A percentile compares a stretch with the other conserved stretches of the same genome.
Conservation (phyloP, 2,888 invertebrate genomes). For the Cheilosia grossa region DNA sequence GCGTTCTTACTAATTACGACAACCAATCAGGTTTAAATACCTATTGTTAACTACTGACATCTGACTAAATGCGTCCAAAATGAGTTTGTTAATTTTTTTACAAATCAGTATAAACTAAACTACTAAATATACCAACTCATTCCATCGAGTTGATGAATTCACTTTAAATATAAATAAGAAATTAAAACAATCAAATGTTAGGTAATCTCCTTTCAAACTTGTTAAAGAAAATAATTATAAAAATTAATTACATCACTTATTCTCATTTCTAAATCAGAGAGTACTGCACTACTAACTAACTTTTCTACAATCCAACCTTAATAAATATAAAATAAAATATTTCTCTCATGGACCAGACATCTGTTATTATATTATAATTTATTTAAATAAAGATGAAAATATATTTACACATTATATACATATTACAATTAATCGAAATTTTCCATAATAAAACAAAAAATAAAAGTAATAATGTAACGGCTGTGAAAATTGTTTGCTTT, state of each 20-base stretch:
- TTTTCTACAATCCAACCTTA: constrained; percentile 46
- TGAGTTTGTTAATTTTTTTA: no score
- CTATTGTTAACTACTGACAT: no score
- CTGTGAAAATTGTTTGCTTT: constrained; percentile 81
- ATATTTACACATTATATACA: constrained; percentile 68
- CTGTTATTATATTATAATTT: constrained; percentile 54
- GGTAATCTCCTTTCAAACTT: background rate
- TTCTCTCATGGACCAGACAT: constrained; percentile 73
- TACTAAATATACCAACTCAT: background rate
- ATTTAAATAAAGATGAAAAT: constrained; percentile 45
- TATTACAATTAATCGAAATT: constrained; percentile 48
- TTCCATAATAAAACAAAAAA: constrained; percentile 36
- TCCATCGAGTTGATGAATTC: background rate
- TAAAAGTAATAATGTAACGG: constrained; percentile 77
- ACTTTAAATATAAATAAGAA: constrained; percentile 10
- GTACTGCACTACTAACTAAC: constrained; percentile 26
- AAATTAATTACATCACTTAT: background rate
- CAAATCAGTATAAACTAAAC: no score
- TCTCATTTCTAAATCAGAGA: constrained; percentile 3
- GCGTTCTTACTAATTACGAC: no score
- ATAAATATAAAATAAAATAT: constrained; percentile 13
- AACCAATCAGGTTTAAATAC: no score
- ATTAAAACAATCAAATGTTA: background rate
- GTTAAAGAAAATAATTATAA: background rate
- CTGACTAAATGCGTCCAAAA: no score